Percentiles rank a stretch among this genome's conserved stretches.
phyloP scores from a whole-genome alignment of 2,888 invertebrate genomes.

The Tanypteryx hageni region DNA sequence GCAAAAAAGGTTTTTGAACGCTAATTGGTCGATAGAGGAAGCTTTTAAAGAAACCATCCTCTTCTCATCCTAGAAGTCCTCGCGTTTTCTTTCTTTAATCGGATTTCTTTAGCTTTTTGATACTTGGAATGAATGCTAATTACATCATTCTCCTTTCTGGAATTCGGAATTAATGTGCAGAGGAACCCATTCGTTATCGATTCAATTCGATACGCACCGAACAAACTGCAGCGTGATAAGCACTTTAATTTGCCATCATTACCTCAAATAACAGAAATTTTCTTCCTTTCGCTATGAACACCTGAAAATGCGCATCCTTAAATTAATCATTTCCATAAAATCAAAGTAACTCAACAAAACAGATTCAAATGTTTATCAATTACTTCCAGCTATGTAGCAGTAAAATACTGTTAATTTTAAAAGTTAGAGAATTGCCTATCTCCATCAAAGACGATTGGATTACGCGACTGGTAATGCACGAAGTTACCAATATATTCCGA shows the following conservation, averaged over 20 bases:
- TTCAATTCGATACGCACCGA: background rate
- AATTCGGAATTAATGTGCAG: background rate
- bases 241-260: background rate
- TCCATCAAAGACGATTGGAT: too few species aligned
- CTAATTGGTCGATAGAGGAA: background rate
- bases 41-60: conserved; percentile 24
- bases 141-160: background rate
- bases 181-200: background rate
- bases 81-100: background rate
- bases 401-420: too few species aligned
- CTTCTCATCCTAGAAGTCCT: background rate
- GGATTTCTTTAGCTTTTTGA: background rate
- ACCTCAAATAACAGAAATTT: background rate
- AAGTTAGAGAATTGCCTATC: too few species aligned
- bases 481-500: too few species aligned
- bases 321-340: too few species aligned
- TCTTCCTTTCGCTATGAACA: too few species aligned
- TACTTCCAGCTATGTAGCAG: too few species aligned
- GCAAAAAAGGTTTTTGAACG: background rate
- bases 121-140: background rate
- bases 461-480: too few species aligned
- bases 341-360: too few species aligned
- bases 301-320: too few species aligned
- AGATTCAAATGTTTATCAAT: too few species aligned
- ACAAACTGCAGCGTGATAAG: background rate